phyloP scores from a whole-genome alignment of 2,888 invertebrate genomes.

The Gastrophysa polygoni region DNA sequence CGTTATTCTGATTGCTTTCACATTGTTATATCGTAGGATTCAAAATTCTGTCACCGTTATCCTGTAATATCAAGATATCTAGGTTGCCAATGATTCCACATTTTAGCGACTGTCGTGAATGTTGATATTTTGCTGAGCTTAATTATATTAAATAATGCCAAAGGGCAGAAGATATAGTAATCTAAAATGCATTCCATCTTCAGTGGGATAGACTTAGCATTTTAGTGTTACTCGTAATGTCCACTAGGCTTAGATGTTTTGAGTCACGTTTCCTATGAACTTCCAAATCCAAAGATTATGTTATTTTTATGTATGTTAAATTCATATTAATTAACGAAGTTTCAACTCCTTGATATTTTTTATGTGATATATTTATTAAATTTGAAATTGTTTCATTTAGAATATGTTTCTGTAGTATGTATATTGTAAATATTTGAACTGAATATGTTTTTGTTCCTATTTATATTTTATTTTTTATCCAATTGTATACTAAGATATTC shows the following conservation, averaged over 20 bases:
- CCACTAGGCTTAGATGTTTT: not conserved
- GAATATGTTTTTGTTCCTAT: not conserved
- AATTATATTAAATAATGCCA: not conserved
- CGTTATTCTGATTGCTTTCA: too few species aligned
- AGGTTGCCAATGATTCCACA: not conserved
- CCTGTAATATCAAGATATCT: not conserved
- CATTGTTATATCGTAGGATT: too few species aligned
- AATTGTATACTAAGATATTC: not conserved
- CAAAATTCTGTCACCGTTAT: too few species aligned
- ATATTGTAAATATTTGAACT: not conserved
- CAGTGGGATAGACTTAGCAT: not conserved
- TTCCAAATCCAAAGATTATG: not conserved
- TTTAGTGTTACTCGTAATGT: not conserved
- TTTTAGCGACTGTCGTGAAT: not conserved
- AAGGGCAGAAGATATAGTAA: not conserved
- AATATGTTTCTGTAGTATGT: not conserved
- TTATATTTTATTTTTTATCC: not conserved
- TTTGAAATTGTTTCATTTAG: not conserved
- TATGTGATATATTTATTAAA: not conserved
- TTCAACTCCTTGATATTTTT: not conserved
- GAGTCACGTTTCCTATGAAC: not conserved
- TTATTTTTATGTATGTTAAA: not conserved
- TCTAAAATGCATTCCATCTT: not conserved
- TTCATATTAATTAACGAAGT: not conserved
- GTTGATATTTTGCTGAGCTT: not conserved